Conservation (phyloP, 2,888 invertebrate genomes). For the Hypena proboscidalis region DNA sequence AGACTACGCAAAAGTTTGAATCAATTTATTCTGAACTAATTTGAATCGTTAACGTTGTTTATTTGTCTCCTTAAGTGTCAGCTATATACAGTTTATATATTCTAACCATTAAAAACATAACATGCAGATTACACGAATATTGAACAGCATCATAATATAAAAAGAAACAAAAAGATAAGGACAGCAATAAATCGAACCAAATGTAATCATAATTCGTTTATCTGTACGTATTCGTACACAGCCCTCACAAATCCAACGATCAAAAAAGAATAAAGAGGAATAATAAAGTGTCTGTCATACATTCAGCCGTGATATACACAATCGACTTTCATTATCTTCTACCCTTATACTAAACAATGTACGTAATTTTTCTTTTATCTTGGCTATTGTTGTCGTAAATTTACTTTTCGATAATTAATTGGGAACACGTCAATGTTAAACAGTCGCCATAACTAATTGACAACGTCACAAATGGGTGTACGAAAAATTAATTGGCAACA, state of each 20-base stretch:
- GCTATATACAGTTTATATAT: too few relatives aligned
- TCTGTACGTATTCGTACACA: conserved; percentile 9
- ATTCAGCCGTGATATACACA: conserved; percentile 8
- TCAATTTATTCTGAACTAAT: too few relatives aligned
- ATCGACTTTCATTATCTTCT: conserved; percentile 13
- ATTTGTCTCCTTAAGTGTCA: too few relatives aligned
- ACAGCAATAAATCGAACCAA: conserved; percentile 8
- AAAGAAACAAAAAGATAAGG: conserved; percentile 2
- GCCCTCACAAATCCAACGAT: conserved; percentile 2
- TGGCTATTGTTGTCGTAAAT: conserved; percentile 8
- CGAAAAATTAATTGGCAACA: conserved; percentile 25
- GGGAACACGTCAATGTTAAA: conserved; percentile 1
- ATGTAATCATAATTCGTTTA: conserved; percentile 9
- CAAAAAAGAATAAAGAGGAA: conserved; percentile 3
- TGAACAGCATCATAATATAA: background rate
- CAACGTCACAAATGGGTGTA: background rate
- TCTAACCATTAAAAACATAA: background rate
- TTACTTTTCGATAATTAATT: conserved; percentile 13
- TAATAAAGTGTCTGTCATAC: conserved; percentile 6
- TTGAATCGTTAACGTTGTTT: too few relatives aligned
- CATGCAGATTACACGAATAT: background rate
- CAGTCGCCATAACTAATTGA: background rate
- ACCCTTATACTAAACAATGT: conserved; percentile 18
- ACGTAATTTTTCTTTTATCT: conserved; percentile 23
- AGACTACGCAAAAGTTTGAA: too few relatives aligned